These are phyloP conservation scores for Thamnophis sirtalis DNA, from an alignment of 2,113 vertebrate genomes.

Conservation along the genomic window DNA sequence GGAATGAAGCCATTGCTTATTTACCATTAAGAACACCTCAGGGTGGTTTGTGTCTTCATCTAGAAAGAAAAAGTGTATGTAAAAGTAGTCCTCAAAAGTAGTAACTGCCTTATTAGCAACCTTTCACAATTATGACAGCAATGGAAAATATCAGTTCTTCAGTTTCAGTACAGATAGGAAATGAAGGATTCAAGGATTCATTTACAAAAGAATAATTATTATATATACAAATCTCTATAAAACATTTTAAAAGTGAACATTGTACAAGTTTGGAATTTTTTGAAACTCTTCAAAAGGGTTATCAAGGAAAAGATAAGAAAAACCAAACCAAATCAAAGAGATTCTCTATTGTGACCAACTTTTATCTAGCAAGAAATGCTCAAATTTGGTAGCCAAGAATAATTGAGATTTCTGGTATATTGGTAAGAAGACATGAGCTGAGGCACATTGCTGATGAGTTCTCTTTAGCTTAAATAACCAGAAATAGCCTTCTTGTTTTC, in stretches of 20 bases:
- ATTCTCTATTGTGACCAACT: neutral
- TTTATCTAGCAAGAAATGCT: neutral
- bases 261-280: conserved; percentile 22
- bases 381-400: neutral
- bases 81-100: neutral
- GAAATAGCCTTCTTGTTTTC: neutral
- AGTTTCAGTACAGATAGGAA: conserved; percentile 1
- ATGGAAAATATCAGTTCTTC: neutral
- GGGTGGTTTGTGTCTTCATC: neutral
- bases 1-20: neutral
- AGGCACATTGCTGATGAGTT: neutral
- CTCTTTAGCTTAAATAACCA: neutral
- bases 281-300: conserved; percentile 1
- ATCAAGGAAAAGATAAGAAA: neutral
- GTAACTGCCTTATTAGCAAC: neutral
- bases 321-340: neutral
- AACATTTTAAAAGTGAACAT: conserved; percentile 27
- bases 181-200: neutral
- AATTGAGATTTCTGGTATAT: neutral
- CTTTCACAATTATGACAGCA: neutral
- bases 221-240: conserved; percentile 4
- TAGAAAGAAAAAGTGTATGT: neutral
- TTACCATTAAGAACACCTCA: neutral
- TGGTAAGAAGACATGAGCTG: neutral
- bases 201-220: conserved; percentile 3